Base-by-base conservation (phyloP, 2,113 vertebrate species). In the Desmodus rotundus region DNA sequence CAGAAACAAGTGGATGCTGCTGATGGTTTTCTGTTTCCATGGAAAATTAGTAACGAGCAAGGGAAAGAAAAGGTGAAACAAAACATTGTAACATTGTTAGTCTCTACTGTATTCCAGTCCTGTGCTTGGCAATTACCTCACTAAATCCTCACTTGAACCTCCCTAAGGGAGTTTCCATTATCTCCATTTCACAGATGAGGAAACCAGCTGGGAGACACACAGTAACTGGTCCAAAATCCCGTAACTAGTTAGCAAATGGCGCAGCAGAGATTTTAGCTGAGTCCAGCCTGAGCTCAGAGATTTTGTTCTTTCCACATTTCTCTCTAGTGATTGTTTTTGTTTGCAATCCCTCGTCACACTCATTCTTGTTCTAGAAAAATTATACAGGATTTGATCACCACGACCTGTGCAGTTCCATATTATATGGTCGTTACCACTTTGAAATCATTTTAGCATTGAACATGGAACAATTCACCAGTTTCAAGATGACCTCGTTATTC, bases 11-110 rank as follows among this genome's bases (percentile, higher is more conserved):
- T 45, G 7, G 56, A 41, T 84, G 17, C n/a, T 87, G 56, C 22
- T 61, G 20, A 41, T 61, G 41, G 8, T 36, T 89, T 96, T 89
- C 65, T 65, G 26, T 83, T 89, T 91, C 43, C 17, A 80, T 63
- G 45, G 52, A 54, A 96, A 96, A 88, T 85, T 56, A 68, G 26
- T 65, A 88, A n/a, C 86, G 36, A 50, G 31, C 77, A 85, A 72
- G 26, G 22, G 12, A 72, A 96, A 33, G n/a, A 11, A 81, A 96
- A 36, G 45, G 68, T 11, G 16, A 89, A 84, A 82, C 22, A 70
- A 87, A 85, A 77, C 36, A 22, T 72, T 68, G 50, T 87, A 90
- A 88, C 36, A 24, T 77, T 63, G 45, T 87, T 90, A 90, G 65
- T 77, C 58, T 47, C 10, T 80, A 38, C 26, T 72, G 19, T 67